A percentile compares a stretch with the other conserved stretches of the same genome.
Evolutionary conservation across 2,113 vertebrate genomes (phyloP).

Genomic region (Turnix velox): DNA sequence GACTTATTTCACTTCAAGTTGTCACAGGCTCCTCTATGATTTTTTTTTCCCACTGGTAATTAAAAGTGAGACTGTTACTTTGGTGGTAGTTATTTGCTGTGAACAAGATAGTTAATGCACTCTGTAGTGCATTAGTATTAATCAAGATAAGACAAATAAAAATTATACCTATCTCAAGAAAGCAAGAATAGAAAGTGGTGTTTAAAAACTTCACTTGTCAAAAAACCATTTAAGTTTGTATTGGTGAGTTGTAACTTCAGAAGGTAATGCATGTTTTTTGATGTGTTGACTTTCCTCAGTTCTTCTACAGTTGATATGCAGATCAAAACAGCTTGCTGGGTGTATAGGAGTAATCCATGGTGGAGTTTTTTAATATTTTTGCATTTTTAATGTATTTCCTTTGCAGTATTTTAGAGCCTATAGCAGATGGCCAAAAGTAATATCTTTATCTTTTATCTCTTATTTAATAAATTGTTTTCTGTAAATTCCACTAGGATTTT

Average conservation of each 20-base stretch:
- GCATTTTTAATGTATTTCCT: not conserved
- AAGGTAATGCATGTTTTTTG: not conserved
- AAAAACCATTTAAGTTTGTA: not conserved
- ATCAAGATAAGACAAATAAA: slow-evolving; percentile 4
- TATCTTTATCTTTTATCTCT: not conserved
- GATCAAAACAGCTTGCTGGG: not conserved
- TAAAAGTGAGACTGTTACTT: slow-evolving; percentile 10
- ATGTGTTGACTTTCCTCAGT: not conserved
- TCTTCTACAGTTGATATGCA: not conserved
- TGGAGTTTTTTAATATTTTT: not conserved
- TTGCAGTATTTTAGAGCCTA: not conserved
- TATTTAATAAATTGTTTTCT: slow-evolving; percentile 32
- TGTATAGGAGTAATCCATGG: not conserved
- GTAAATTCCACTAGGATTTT: slow-evolving; percentile 31
- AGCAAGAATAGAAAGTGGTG: not conserved
- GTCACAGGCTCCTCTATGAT: not conserved
- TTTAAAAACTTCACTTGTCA: not conserved
- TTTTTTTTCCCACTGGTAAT: not conserved
- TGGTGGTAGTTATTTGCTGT: not conserved
- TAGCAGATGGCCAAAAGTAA: slow-evolving; percentile 19
- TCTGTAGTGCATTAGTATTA: not conserved
- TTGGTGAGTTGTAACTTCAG: not conserved
- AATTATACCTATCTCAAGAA: slow-evolving; percentile 25
- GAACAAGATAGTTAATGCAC: not conserved
- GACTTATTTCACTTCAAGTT: no score